Evolutionary conservation across 2,888 invertebrate species (phyloP).

Genomic region (Hypselothyrea guttata): DNA sequence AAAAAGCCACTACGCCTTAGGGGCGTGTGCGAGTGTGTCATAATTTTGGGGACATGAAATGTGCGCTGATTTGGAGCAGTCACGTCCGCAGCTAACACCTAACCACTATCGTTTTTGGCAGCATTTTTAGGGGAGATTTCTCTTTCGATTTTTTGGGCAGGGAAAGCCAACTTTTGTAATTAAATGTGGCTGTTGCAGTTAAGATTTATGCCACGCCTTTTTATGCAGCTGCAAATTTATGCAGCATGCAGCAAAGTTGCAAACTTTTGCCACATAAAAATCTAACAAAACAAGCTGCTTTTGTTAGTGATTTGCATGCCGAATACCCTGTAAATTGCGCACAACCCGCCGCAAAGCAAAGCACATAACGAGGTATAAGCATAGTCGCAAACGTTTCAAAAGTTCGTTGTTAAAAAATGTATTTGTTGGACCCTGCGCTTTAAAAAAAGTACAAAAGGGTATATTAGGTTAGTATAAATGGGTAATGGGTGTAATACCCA

Average conservation of each 20-base stretch:
- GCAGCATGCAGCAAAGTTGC: conserved; percentile 4
- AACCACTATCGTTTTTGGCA: conserved; percentile 5
- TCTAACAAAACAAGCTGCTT: too few relatives aligned
- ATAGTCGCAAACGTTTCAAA: too few relatives aligned
- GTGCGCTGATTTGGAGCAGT: conserved; percentile 5
- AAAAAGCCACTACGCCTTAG: conserved; percentile 46
- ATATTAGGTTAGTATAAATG: too few relatives aligned
- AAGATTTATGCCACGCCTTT: conserved; percentile 54
- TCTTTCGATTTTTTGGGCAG: too few relatives aligned
- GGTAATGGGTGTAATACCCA: too few relatives aligned
- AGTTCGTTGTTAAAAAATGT: too few relatives aligned
- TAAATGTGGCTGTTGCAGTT: conserved; percentile 58
- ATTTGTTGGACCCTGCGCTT: too few relatives aligned
- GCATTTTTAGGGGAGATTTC: neutral
- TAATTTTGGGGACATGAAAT: conserved; percentile 38
- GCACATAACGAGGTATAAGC: too few relatives aligned
- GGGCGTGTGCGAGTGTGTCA: conserved; percentile 37
- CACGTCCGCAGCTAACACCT: conserved; percentile 13
- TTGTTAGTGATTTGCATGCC: too few relatives aligned
- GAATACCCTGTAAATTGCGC: too few relatives aligned
- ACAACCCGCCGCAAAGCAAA: too few relatives aligned
- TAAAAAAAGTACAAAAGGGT: too few relatives aligned
- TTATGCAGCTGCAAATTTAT: conserved; percentile 22
- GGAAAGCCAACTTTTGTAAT: conserved; percentile 55
- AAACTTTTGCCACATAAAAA: neutral